phyloP scores from a whole-genome alignment of 2,888 invertebrate genomes.

The Dolichopus griseipennis region DNA sequence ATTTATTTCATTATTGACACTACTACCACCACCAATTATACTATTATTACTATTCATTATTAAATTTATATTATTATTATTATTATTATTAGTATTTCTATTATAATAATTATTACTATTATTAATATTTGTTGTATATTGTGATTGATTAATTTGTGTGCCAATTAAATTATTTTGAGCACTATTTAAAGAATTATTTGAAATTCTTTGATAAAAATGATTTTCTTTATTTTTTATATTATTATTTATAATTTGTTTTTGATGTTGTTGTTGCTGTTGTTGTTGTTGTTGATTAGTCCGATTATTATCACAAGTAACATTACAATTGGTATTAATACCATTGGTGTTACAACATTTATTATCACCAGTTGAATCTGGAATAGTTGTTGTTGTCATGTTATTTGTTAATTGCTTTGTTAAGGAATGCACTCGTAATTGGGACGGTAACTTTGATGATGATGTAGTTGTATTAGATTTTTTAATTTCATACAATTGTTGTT shows the following conservation, averaged over 20 bases:
- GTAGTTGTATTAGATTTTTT: neutral
- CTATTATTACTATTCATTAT: neutral
- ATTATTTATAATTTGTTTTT: neutral
- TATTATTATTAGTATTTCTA: neutral
- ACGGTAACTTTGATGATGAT: neutral
- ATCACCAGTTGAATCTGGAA: conserved; percentile 18
- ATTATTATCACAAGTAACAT: conserved; percentile 14
- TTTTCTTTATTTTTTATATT: conserved; percentile 17
- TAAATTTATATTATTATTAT: neutral
- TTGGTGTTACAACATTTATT: conserved; percentile 14
- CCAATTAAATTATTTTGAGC: conserved; percentile 18
- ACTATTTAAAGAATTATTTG: conserved; percentile 26
- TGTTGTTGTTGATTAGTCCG: neutral
- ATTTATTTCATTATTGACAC: conserved; percentile 11
- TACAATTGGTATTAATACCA: conserved; percentile 15
- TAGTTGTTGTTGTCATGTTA: neutral
- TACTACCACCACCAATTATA: neutral
- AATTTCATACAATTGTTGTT: conserved; percentile 10
- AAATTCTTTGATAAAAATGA: conserved; percentile 23
- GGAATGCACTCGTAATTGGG: neutral
- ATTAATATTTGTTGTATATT: neutral
- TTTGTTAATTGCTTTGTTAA: neutral
- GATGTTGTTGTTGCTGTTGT: conserved; percentile 8
- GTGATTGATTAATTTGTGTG: neutral
- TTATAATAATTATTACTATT: neutral